Evolutionary conservation across 2,797 vertebrate species (phyloP).

Genomic region (Miichthys miiuy): DNA sequence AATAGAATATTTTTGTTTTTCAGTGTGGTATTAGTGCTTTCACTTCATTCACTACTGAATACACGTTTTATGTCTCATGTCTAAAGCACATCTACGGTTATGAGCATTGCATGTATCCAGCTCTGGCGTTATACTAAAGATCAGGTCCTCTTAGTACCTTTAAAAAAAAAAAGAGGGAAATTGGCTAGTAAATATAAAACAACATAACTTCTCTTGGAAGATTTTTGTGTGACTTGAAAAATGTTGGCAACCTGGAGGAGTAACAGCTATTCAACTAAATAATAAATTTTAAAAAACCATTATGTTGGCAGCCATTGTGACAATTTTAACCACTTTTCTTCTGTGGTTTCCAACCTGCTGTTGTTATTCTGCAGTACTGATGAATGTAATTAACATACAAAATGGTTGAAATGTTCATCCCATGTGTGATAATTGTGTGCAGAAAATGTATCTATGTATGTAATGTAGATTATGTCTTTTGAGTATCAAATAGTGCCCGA

Average conservation of each 20-base stretch:
- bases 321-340: slow-evolving; percentile 3
- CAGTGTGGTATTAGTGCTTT: not conserved
- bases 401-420: no score
- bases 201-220: not conserved
- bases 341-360: not conserved
- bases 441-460: no score
- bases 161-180: not conserved
- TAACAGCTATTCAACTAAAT: slow-evolving; percentile 3
- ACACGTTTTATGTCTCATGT: not conserved
- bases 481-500: not conserved
- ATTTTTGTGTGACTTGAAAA: slow-evolving; percentile 5
- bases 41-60: not conserved
- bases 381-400: not conserved
- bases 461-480: no score
- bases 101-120: no score
- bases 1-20: not conserved
- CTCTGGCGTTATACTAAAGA: no score
- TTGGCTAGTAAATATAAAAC: not conserved
- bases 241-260: not conserved
- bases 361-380: not conserved
- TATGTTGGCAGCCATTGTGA: not conserved
- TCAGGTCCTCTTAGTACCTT: no score
- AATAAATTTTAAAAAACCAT: no score
- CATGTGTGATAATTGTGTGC: no score
- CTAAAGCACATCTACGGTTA: not conserved